Conservation (phyloP, 2,888 invertebrate genomes). For the Scaptomyza reducta region DNA sequence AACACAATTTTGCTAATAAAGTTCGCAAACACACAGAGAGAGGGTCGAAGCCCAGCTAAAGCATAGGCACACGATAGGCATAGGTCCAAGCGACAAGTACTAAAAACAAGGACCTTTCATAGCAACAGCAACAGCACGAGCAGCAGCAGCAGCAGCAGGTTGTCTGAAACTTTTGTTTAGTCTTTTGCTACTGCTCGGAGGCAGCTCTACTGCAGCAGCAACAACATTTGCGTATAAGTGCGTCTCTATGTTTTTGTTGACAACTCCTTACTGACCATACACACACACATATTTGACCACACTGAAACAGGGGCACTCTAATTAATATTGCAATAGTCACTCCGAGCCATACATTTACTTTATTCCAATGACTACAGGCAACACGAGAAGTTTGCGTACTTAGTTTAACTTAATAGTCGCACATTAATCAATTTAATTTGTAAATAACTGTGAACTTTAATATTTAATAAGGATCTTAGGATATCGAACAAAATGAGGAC, state of each 20-base stretch:
- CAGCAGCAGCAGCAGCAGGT: slow-evolving; percentile 46
- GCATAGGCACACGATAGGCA: slow-evolving; percentile 8
- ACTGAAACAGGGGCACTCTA: slow-evolving; percentile 29
- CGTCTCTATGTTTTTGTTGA: slow-evolving; percentile 77
- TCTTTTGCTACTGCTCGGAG: slow-evolving; percentile 34
- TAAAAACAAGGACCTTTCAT: slow-evolving; percentile 24
- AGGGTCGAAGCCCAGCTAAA: slow-evolving; percentile 23
- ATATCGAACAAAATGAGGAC: background rate
- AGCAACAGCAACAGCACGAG: slow-evolving; percentile 44
- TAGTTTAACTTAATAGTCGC: background rate
- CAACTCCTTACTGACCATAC: slow-evolving; percentile 68
- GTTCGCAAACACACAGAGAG: slow-evolving; percentile 68
- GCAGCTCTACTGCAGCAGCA: slow-evolving; percentile 30
- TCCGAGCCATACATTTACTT: slow-evolving; percentile 18
- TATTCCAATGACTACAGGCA: slow-evolving; percentile 36
- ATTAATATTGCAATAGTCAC: slow-evolving; percentile 43
- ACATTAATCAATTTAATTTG: slow-evolving; percentile 7
- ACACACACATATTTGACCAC: background rate
- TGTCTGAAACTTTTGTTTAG: slow-evolving; percentile 68
- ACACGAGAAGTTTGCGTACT: slow-evolving; percentile 46
- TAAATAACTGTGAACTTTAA: background rate
- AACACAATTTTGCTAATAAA: slow-evolving; percentile 79
- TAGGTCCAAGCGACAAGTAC: slow-evolving; percentile 17
- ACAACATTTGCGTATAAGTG: slow-evolving; percentile 64
- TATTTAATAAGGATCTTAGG: too few species aligned